These are phyloP conservation scores for Priocnemis perturbator DNA, from an alignment of 2,888 invertebrate genomes.

Conservation along the genomic window DNA sequence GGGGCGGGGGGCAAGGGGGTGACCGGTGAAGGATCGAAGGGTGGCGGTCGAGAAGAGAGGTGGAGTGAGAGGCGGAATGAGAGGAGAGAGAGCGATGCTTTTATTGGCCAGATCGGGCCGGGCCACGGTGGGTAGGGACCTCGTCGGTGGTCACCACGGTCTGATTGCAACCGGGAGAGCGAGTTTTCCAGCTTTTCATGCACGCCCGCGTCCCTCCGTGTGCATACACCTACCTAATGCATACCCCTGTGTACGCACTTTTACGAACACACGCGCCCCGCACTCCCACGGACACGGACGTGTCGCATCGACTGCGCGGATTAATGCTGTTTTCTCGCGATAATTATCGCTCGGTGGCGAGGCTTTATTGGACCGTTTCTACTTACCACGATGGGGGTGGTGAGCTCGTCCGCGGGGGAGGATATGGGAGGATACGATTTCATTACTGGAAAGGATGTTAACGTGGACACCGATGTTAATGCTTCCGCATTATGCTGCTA, in stretches of 20 bases:
- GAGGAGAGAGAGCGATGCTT: slow-evolving; percentile 35
- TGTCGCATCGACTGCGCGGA: slow-evolving; percentile 19
- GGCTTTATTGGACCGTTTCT: slow-evolving; percentile 37
- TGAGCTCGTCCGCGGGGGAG: slow-evolving; percentile 19
- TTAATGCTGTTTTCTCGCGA: slow-evolving; percentile 53
- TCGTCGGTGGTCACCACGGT: slow-evolving; percentile 48
- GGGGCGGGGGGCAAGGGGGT: slow-evolving; percentile 23
- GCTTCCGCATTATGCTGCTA: too few species aligned
- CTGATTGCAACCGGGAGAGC: slow-evolving; percentile 51
- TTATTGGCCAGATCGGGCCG: slow-evolving; percentile 55
- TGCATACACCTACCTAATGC: not conserved
- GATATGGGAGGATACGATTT: too few species aligned
- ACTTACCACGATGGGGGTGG: slow-evolving; percentile 15
- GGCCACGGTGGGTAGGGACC: slow-evolving; percentile 32
- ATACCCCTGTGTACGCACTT: not conserved
- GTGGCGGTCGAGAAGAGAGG: slow-evolving; percentile 2
- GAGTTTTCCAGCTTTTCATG: slow-evolving; percentile 55
- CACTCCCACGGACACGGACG: too few species aligned
- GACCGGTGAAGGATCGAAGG: slow-evolving; percentile 4
- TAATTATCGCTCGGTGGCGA: slow-evolving; percentile 42
- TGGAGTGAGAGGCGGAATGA: slow-evolving; percentile 39
- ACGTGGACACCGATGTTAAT: too few species aligned
- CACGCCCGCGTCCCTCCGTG: slow-evolving; percentile 3
- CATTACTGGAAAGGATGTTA: too few species aligned
- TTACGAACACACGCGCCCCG: not conserved